phyloP scores from a whole-genome alignment of 2,888 invertebrate genomes.

The Prenolepis imparis region DNA sequence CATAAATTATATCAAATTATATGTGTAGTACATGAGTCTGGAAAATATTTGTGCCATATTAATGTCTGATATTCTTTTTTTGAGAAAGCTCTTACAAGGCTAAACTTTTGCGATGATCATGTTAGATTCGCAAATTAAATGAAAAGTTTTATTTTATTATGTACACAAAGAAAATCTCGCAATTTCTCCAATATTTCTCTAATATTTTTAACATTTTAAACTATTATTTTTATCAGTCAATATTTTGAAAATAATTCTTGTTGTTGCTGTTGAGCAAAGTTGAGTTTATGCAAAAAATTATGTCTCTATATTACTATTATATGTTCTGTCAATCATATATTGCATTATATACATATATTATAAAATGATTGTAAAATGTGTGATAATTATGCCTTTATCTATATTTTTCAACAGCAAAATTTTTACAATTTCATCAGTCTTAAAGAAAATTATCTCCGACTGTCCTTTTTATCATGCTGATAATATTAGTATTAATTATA shows the following conservation, averaged over 20 bases:
- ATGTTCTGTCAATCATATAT: neutral
- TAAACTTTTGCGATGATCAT: neutral
- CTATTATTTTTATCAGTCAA: neutral
- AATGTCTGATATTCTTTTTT: neutral
- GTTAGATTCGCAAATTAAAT: neutral
- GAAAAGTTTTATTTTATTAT: neutral
- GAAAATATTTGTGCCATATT: no score
- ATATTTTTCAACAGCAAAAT: neutral
- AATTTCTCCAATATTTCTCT: neutral
- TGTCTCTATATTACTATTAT: neutral
- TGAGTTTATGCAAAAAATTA: neutral
- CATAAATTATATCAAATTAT: no score
- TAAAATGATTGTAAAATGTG: neutral
- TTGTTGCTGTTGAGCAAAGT: neutral
- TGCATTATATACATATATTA: neutral
- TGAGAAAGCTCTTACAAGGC: neutral
- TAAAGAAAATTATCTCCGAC: slow-evolving; percentile 1
- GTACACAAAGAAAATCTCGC: neutral
- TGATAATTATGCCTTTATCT: neutral
- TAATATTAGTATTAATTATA: slow-evolving; percentile 1
- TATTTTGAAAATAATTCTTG: neutral
- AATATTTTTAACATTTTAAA: neutral
- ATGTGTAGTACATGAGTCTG: no score
- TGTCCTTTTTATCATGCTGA: neutral
- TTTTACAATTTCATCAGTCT: neutral